Conservation (phyloP, 2,888 invertebrate genomes). For the Horisme vitalbata region DNA sequence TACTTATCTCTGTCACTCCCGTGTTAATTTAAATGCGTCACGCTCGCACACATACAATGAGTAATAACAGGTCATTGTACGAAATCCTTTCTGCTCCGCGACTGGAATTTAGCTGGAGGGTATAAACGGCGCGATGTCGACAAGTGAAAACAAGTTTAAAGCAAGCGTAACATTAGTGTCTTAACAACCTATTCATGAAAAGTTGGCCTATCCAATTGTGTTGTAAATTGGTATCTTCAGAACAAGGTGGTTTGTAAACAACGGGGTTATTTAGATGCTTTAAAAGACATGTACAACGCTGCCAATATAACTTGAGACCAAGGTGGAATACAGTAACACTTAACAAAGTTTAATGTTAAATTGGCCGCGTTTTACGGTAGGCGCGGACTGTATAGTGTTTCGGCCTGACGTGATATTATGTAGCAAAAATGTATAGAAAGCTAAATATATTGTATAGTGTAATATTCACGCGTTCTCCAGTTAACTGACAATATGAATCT, state of each 20-base stretch:
- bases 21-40: too few relatives aligned
- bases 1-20: too few relatives aligned
- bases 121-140: too few relatives aligned
- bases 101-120: too few relatives aligned
- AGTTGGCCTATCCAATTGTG: constrained; percentile 4
- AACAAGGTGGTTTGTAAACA: constrained; percentile 13
- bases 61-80: too few relatives aligned
- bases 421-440: constrained; percentile 43
- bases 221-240: constrained; percentile 1
- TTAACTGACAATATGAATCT: constrained; percentile 66
- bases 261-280: constrained; percentile 51
- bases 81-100: too few relatives aligned
- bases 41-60: too few relatives aligned
- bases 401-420: constrained; percentile 69
- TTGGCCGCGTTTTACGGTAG: constrained; percentile 39
- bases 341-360: not conserved
- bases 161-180: too few relatives aligned
- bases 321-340: too few relatives aligned
- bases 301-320: not conserved
- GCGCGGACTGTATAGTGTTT: constrained; percentile 42
- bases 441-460: constrained; percentile 39
- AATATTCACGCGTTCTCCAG: constrained; percentile 44
- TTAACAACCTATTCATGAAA: constrained; percentile 7
- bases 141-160: too few relatives aligned
- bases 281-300: constrained; percentile 53